Percentiles rank a stretch among this genome's conserved stretches.
Conservation (phyloP, 2,797 vertebrate genomes). For the Microchirus variegatus region DNA sequence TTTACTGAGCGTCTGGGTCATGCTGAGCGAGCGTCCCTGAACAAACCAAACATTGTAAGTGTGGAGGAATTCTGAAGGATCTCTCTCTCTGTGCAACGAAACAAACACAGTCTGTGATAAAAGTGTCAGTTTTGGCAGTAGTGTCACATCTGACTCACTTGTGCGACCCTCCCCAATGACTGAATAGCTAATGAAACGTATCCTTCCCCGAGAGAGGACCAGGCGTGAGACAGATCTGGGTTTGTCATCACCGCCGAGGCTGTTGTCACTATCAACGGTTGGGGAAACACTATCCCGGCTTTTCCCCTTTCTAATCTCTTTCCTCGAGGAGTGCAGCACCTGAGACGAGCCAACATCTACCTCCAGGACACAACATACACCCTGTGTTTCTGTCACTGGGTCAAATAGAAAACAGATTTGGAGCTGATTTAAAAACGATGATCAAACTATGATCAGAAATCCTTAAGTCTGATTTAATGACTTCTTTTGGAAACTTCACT, state of each 20-base stretch:
- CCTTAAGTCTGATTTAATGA: no score
- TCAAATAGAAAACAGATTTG: no score
- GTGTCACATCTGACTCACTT: slow-evolving; percentile 46
- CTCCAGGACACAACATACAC: no score
- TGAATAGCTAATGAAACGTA: slow-evolving; percentile 70
- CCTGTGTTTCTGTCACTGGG: no score
- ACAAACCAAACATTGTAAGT: slow-evolving; percentile 31
- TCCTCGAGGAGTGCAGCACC: slow-evolving; percentile 57
- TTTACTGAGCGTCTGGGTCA: neutral
- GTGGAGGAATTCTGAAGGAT: slow-evolving; percentile 16
- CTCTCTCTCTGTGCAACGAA: slow-evolving; percentile 22
- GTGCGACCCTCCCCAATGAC: slow-evolving; percentile 42
- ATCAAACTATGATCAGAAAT: no score
- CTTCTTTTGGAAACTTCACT: no score
- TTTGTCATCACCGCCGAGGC: slow-evolving; percentile 70
- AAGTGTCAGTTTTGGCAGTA: slow-evolving; percentile 35
- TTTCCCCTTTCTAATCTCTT: slow-evolving; percentile 40
- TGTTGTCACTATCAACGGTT: slow-evolving; percentile 45
- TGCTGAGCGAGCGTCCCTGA: neutral
- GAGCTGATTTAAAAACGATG: no score
- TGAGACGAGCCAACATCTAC: no score
- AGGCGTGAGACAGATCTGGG: slow-evolving; percentile 69
- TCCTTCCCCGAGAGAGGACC: slow-evolving; percentile 56
- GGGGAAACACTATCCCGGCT: slow-evolving; percentile 46
- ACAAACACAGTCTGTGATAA: slow-evolving; percentile 47